phyloP scores from a whole-genome alignment of 2,888 invertebrate species.

The Drosophila melanocephala region DNA sequence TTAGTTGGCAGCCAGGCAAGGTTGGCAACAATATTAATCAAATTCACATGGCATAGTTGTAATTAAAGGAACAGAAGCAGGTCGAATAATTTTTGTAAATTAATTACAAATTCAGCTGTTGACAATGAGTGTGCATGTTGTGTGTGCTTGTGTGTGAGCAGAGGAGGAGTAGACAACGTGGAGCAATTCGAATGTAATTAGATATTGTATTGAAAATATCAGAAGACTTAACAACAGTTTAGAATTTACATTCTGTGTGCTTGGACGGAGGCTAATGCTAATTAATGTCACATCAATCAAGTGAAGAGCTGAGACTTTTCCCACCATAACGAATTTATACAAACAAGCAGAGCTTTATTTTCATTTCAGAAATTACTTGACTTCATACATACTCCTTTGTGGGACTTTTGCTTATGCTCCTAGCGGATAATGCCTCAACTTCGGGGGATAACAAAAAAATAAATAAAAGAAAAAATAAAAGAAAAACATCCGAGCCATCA shows the following conservation, averaged over 20 bases:
- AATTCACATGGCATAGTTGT: conserved; percentile 5
- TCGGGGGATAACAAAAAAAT: conserved; percentile 7
- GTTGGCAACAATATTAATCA: conserved; percentile 9
- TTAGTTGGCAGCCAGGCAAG: background rate
- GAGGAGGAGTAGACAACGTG: background rate
- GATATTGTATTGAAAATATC: background rate
- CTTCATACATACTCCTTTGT: conserved; percentile 51
- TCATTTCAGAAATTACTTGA: conserved; percentile 46
- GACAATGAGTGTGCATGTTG: background rate
- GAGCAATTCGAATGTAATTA: background rate
- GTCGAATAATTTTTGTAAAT: conserved; percentile 3
- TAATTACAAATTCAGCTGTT: background rate
- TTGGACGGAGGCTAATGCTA: conserved; percentile 34
- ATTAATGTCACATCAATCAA: conserved; percentile 65
- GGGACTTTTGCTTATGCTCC: conserved; percentile 24
- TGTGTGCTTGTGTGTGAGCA: background rate
- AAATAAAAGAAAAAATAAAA: background rate
- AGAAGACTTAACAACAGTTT: background rate
- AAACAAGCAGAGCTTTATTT: conserved; percentile 35
- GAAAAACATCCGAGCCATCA: conserved; percentile 16
- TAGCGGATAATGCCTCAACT: conserved; percentile 12
- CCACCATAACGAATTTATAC: conserved; percentile 14
- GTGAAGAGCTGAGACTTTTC: conserved; percentile 9
- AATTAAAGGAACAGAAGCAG: conserved; percentile 11
- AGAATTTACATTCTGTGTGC: conserved; percentile 1